Percentiles rank a stretch among this genome's conserved stretches.
Conservation (phyloP, 2,797 vertebrate genomes). For the Coregonus sp. region DNA sequence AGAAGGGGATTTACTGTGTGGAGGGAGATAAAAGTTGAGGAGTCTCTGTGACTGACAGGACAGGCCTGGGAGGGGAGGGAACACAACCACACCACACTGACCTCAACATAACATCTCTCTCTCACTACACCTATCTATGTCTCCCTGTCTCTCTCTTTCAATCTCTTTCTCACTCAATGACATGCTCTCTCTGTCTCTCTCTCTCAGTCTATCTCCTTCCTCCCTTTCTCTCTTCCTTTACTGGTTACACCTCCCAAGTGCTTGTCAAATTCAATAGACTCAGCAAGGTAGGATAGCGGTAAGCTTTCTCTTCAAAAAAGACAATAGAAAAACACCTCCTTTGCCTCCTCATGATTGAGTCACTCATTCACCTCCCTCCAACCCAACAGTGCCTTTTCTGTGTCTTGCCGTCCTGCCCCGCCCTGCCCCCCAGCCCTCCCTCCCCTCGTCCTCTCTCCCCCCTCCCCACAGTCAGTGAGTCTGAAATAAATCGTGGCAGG, state of each 20-base stretch:
- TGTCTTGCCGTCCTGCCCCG: slow-evolving; percentile 59
- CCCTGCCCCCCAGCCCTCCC: slow-evolving; percentile 22
- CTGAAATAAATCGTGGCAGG: slow-evolving; percentile 97
- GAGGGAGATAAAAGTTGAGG: slow-evolving; percentile 71
- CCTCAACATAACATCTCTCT: slow-evolving; percentile 35
- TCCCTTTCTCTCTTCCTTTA: slow-evolving; percentile 17
- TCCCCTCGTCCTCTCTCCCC: slow-evolving; percentile 40
- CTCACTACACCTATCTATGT: slow-evolving; percentile 46
- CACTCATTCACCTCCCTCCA: slow-evolving; percentile 35
- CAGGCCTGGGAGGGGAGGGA: slow-evolving; percentile 63
- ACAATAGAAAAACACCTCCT: slow-evolving; percentile 28
- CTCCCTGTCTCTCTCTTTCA: slow-evolving; percentile 53
- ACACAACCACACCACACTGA: slow-evolving; percentile 54
- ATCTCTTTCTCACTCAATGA: slow-evolving; percentile 9
- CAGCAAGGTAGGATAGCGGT: slow-evolving; percentile 20
- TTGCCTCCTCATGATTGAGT: slow-evolving; percentile 33
- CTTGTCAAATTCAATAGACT: slow-evolving; percentile 29
- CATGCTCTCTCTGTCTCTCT: slow-evolving; percentile 15
- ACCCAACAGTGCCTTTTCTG: slow-evolving; percentile 85
- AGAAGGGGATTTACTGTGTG: slow-evolving; percentile 78
- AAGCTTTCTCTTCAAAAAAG: slow-evolving; percentile 28
- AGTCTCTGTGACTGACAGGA: slow-evolving; percentile 71
- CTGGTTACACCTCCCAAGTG: background rate
- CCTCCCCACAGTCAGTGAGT: slow-evolving; percentile 64
- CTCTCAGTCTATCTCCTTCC: background rate